Base-by-base conservation (phyloP, 2,888 invertebrate genomes). In the Xylophagus ater region DNA sequence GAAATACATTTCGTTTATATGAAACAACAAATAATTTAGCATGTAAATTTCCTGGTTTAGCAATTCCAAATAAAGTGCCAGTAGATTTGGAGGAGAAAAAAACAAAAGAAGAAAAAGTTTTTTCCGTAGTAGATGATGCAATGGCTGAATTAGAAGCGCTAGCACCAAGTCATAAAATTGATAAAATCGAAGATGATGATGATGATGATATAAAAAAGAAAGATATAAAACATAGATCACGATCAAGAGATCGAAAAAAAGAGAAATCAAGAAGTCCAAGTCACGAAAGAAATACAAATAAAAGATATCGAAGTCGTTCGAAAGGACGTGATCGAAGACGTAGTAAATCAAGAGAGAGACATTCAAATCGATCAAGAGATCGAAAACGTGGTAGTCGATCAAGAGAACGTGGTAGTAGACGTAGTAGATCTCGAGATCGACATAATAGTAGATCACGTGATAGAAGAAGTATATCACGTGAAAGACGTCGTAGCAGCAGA, bases 101-200 rank as follows among this genome's bases (percentile, higher is more conserved):
- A 45, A 57, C 65, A 33, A 60, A 62, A 34, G 66, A 65, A 39
- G 60, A 53, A 42, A 57, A 53, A 14, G 56, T 60, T 47, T 49
- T 46, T 34, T 69, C 72, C 50, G 65, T 76, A 33, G 78, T 85
- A n/a, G 78, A 81, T 49, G 79, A 85, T 55, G 78, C 84, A 3
- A 86, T 89, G 86, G 79, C 86, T 13, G 82, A 83, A 47, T 66
- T 90, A 35, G 89, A 89, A 65, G 83, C 87, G 4, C 65, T 87
- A 18, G 89, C 87, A 3, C 87, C 87, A 3, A 80, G 81, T 5
- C 62, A 67, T 21, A 48, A 53, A 5, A 53, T 52, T 4, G 61
- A 67, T 23, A 48, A 53, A 6, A 53, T 52, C 4, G 53, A 46
- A 14, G 46, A 50, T 13, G 40, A 34, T 2, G 46, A 54, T 1